phyloP scores from a whole-genome alignment of 2,888 invertebrate genomes.

The Phyllotreta cruciferae region DNA sequence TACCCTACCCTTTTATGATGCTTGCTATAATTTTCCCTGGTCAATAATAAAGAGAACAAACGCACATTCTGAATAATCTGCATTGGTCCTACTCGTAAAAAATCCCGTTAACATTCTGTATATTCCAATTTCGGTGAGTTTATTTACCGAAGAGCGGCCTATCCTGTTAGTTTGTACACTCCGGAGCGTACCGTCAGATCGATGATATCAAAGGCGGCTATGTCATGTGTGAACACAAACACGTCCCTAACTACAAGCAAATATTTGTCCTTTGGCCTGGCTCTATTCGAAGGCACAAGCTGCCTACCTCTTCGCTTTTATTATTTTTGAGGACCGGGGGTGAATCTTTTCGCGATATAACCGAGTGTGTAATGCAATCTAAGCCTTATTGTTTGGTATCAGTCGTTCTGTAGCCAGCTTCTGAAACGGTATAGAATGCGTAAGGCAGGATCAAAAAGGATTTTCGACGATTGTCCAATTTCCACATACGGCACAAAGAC shows the following conservation, averaged over 20 bases:
- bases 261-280: conserved; percentile 44
- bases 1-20: no score
- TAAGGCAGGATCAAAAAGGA: no score
- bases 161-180: conserved; percentile 41
- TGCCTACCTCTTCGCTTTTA: conserved; percentile 13
- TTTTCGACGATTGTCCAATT: no score
- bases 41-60: no score
- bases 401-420: no score
- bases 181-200: conserved; percentile 28
- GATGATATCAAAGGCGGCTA: conserved; percentile 44
- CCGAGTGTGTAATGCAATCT: no score
- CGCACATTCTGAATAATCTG: no score
- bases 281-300: conserved; percentile 21
- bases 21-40: no score
- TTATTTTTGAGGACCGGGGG: conserved; percentile 18
- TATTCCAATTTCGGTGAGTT: conserved; percentile 6
- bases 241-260: conserved; percentile 45
- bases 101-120: not conserved
- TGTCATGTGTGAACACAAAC: conserved; percentile 47
- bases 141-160: conserved; percentile 30
- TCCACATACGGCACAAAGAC: no score
- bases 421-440: no score
- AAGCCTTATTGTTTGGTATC: no score
- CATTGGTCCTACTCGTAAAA: not conserved
- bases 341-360: no score